A percentile compares a stretch with the other conserved stretches of the same genome.
These are phyloP conservation scores for Mugil cephalus DNA, from an alignment of 2,113 vertebrate species.

Conservation along the genomic window DNA sequence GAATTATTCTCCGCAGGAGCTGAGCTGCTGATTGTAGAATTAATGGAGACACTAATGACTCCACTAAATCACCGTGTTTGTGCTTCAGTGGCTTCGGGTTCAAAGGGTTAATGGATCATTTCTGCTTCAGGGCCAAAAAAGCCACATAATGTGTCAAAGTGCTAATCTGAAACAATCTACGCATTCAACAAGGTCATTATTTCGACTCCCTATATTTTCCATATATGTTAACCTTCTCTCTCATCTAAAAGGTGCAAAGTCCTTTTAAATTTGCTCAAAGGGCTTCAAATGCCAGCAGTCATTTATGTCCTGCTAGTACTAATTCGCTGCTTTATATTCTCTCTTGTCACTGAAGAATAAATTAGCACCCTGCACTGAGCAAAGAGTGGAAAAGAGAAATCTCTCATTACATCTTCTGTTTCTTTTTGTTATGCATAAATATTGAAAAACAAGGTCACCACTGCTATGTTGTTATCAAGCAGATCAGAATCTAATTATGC, in stretches of 20 bases:
- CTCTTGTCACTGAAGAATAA: slow-evolving; percentile 41
- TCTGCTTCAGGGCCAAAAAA: slow-evolving; percentile 12
- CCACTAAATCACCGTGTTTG: slow-evolving; percentile 3
- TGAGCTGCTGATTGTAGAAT: slow-evolving; percentile 16
- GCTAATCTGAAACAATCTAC: not conserved
- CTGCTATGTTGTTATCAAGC: slow-evolving; percentile 22
- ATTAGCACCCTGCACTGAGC: slow-evolving; percentile 38
- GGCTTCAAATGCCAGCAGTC: slow-evolving; percentile 7
- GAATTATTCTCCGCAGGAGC: not conserved
- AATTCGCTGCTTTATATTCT: slow-evolving; percentile 65
- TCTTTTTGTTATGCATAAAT: slow-evolving; percentile 39
- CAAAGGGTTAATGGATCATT: slow-evolving; percentile 35
- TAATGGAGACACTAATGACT: slow-evolving; percentile 29
- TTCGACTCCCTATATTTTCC: not conserved
- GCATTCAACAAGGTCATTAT: not conserved
- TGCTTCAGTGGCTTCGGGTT: slow-evolving; percentile 16
- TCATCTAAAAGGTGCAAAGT: not conserved
- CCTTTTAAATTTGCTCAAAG: not conserved
- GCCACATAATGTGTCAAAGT: slow-evolving; percentile 15
- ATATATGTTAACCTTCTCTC: not conserved
- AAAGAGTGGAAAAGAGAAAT: slow-evolving; percentile 13
- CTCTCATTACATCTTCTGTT: slow-evolving; percentile 12
- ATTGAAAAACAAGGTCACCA: slow-evolving; percentile 35
- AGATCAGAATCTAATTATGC: slow-evolving; percentile 40
- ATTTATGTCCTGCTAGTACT: slow-evolving; percentile 38